phyloP scores from a whole-genome alignment of 2,888 invertebrate genomes.

The Drosophila tripunctata region DNA sequence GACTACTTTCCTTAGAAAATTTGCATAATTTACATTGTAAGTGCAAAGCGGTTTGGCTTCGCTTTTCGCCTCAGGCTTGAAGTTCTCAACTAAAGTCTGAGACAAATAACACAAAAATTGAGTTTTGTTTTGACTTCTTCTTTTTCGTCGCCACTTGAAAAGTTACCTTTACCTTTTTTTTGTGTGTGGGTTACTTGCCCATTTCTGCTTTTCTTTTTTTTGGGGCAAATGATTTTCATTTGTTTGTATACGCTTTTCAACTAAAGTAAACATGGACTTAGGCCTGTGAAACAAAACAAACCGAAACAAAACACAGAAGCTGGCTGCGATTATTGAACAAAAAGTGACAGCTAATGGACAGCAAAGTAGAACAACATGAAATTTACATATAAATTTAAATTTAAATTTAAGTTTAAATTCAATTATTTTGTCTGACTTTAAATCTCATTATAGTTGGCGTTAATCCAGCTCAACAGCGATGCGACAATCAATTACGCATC shows the following conservation, averaged over 20 bases:
- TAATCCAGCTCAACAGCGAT: neutral
- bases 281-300: neutral
- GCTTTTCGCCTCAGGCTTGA: slow-evolving; percentile 28
- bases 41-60: slow-evolving; percentile 57
- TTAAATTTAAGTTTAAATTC: neutral
- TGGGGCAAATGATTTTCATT: slow-evolving; percentile 35
- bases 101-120: slow-evolving; percentile 52
- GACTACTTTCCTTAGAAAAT: slow-evolving; percentile 61
- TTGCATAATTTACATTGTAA: slow-evolving; percentile 70
- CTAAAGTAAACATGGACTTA: slow-evolving; percentile 24
- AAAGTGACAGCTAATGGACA: slow-evolving; percentile 17
- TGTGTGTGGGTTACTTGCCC: neutral
- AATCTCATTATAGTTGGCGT: neutral
- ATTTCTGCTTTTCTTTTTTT: slow-evolving; percentile 4
- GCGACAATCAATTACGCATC: slow-evolving; percentile 55
- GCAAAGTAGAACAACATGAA: neutral
- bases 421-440: too few relatives aligned
- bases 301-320: neutral
- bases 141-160: slow-evolving; percentile 17
- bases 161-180: slow-evolving; percentile 30
- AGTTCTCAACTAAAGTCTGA: slow-evolving; percentile 12
- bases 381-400: slow-evolving; percentile 4
- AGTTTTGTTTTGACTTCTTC: slow-evolving; percentile 43
- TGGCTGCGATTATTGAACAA: slow-evolving; percentile 16
- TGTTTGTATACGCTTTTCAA: slow-evolving; percentile 30